phyloP scores from a whole-genome alignment of 1,140 invertebrate genomes.

The Zaprionus ornatus region DNA sequence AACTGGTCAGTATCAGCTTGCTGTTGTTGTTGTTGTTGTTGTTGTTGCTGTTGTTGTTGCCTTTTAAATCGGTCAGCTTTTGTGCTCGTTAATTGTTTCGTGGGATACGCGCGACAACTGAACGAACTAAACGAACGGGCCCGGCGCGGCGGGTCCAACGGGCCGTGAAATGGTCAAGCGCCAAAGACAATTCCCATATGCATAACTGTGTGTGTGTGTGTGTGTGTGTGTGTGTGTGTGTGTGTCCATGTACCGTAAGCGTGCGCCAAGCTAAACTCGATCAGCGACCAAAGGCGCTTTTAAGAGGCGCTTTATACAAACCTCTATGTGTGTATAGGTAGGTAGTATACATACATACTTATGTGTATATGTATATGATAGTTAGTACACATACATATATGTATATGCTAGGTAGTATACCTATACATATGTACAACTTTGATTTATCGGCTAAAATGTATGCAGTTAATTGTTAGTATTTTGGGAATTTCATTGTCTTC shows the following conservation, averaged over 20 bases:
- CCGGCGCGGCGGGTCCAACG: background rate
- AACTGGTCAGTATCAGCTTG: conserved; percentile 32
- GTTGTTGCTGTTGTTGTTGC: conserved; percentile 11
- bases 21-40: conserved; percentile 11
- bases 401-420: no score
- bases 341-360: no score
- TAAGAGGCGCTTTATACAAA: background rate
- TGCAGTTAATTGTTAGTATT: background rate
- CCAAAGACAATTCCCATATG: conserved; percentile 23
- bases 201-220: conserved; percentile 17
- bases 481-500: background rate
- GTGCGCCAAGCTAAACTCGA: background rate
- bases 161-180: conserved; percentile 10
- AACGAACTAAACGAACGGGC: background rate
- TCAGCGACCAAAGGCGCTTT: background rate
- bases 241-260: background rate
- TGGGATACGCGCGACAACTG: conserved; percentile 60
- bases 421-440: no score
- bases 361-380: no score
- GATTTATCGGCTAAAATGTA: no score
- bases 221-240: background rate
- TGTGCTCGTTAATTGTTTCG: conserved; percentile 68
- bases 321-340: no score
- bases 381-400: no score
- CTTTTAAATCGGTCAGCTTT: conserved; percentile 57